Percentiles rank a stretch among this genome's conserved stretches.
phyloP scores from a whole-genome alignment of 2,113 vertebrate genomes.

The Benitochromis conjunctus region DNA sequence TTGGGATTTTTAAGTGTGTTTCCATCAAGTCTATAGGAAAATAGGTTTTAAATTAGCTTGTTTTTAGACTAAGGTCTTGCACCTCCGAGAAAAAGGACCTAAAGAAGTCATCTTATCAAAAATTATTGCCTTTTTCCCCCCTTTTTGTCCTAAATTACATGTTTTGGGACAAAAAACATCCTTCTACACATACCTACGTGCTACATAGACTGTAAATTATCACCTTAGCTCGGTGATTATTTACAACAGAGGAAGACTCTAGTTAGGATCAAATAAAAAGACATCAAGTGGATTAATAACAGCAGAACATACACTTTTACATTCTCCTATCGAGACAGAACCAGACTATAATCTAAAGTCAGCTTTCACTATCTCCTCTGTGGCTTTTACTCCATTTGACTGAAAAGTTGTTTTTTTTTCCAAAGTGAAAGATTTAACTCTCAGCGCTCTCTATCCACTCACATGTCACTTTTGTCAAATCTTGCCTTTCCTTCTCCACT shows the following conservation, averaged over 20 bases:
- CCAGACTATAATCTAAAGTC: slow-evolving; percentile 47
- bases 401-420: slow-evolving; percentile 40
- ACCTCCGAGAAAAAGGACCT: background rate
- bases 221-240: slow-evolving; percentile 13
- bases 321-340: slow-evolving; percentile 26
- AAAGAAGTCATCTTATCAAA: background rate
- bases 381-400: slow-evolving; percentile 52
- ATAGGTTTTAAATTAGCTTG: slow-evolving; percentile 35
- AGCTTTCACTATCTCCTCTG: slow-evolving; percentile 31
- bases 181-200: background rate
- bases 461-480: slow-evolving; percentile 68
- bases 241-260: background rate
- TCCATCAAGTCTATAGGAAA: background rate
- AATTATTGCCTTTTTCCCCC: background rate
- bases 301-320: background rate
- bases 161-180: background rate
- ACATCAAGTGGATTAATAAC: slow-evolving; percentile 23
- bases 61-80: slow-evolving; percentile 26
- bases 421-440: slow-evolving; percentile 63
- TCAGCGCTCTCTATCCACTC: slow-evolving; percentile 47
- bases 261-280: slow-evolving; percentile 2
- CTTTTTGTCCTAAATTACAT: background rate
- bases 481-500: slow-evolving; percentile 46
- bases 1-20: slow-evolving; percentile 27
- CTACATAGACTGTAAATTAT: background rate